Evolutionary conservation across 2,113 vertebrate genomes (phyloP), one percentile per base, ranked within the genome.

Genomic region (Protobothrops mucrosquamatus): DNA sequence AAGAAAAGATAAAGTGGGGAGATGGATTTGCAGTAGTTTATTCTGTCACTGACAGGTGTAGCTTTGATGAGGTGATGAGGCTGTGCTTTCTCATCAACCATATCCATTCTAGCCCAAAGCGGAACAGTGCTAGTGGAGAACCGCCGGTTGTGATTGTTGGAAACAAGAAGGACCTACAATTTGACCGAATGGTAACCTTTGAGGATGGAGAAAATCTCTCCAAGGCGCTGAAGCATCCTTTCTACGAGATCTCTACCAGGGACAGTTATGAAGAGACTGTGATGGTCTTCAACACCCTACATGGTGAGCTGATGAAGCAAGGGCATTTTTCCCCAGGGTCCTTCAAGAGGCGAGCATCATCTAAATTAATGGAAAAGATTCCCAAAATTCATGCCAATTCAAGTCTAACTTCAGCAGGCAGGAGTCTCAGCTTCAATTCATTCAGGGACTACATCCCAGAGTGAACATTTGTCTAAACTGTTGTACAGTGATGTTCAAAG

Each of bases 1-100:
- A 98, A 95, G 98, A 98, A 95, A 98, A 98, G 96, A 98, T 98
- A 92, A 98, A 98, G 34, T 98, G 98, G 98, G 98, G 97, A 0
- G 98, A 98, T 0, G 97, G 97, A 88, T 98, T 98, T 4, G 96
- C 98, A 0, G 97, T 98, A 59, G 97, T 98, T 69, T 98, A 98
- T 96, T 98, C 98, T 0, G 98, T 98, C 95, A 98, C 98, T 0
- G 98, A 98, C 94, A 89, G 98, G 22, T 98, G 98, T 93, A 98
- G 98, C 95, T 98, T 98, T 0, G 97, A 98, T 0, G 98, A 98
- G 95, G 98, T 98, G 8, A 97, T 98, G 97, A 93, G 98, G 11
- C 95, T 98, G 1, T 98, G 98, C 22, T 98, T 98, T 94, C 96
- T 98, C 90, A 97, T 98, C 94, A 97, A 98, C 90, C 98, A 98